A percentile compares a stretch with the other conserved stretches of the same genome.
Evolutionary conservation across 2,113 vertebrate genomes (phyloP).

Genomic region (Anthoscopus minutus): DNA sequence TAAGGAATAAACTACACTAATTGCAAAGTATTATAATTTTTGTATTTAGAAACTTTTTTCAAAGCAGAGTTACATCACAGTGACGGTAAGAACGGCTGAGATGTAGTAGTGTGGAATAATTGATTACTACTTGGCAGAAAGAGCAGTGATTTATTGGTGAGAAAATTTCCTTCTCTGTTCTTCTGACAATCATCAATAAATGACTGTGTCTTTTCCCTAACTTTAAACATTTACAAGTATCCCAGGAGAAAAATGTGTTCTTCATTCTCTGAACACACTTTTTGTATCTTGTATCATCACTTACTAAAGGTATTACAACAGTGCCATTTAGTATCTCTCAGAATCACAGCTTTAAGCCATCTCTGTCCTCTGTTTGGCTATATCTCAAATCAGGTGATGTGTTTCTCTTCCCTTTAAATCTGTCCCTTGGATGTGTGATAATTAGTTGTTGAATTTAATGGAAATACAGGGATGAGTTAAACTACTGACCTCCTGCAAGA

Average conservation of each 20-base stretch:
- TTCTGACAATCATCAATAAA: neutral
- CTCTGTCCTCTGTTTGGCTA: neutral
- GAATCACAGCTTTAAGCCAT: neutral
- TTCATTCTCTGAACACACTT: neutral
- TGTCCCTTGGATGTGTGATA: neutral
- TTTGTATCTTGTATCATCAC: neutral
- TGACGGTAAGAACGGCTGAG: neutral
- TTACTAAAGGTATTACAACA: neutral
- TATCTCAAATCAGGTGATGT: neutral
- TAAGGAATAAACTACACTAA: neutral
- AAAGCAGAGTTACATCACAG: neutral
- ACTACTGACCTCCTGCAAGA: neutral
- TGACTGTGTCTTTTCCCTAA: neutral
- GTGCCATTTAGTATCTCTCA: neutral
- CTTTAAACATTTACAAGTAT: slow-evolving; percentile 14
- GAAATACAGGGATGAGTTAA: neutral
- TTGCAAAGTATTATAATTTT: neutral
- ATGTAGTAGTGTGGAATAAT: neutral
- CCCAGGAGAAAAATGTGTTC: neutral
- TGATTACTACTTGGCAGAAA: neutral
- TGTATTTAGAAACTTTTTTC: neutral
- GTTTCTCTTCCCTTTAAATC: neutral
- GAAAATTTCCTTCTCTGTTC: slow-evolving; percentile 6
- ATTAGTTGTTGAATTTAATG: neutral
- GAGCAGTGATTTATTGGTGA: slow-evolving; percentile 2